Percentiles rank a stretch among this genome's conserved stretches.
Evolutionary conservation across 2,888 invertebrate species (phyloP).

Genomic region (Apocheima hispidaria): DNA sequence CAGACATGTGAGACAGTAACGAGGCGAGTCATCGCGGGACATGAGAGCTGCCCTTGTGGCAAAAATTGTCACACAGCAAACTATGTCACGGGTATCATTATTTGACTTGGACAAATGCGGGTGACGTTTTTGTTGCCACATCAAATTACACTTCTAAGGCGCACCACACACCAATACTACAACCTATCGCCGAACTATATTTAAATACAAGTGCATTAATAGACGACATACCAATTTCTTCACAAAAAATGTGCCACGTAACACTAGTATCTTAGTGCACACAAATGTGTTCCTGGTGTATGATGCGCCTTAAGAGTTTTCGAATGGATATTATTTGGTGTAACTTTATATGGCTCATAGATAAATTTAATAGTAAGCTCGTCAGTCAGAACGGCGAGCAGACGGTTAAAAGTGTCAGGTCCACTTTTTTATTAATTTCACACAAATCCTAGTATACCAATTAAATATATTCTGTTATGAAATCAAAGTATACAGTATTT

Average conservation of each 20-base stretch:
- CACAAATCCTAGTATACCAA: neutral
- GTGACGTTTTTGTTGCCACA: constrained; percentile 34
- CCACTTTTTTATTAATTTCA: constrained; percentile 1
- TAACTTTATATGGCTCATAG: neutral
- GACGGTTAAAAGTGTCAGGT: neutral
- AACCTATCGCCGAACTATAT: no score
- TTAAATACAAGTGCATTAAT: no score
- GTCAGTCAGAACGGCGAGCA: neutral
- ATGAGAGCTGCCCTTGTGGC: constrained; percentile 75
- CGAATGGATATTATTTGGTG: neutral
- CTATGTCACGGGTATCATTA: constrained; percentile 80
- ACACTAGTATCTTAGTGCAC: no score
- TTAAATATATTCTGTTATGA: neutral
- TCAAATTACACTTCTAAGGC: constrained; percentile 21
- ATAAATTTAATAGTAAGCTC: neutral
- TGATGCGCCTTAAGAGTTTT: constrained; percentile 9
- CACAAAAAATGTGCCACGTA: no score
- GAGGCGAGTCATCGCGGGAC: constrained; percentile 78
- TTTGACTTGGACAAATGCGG: constrained; percentile 42
- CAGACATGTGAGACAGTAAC: constrained; percentile 80
- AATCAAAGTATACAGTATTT: neutral
- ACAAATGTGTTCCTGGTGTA: no score
- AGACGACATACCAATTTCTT: no score
- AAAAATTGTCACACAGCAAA: constrained; percentile 80
- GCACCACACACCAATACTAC: no score